A percentile compares a stretch with the other conserved stretches of the same genome.
phyloP scores from a whole-genome alignment of 1,140 invertebrate genomes.

The Calosoma granatense region DNA sequence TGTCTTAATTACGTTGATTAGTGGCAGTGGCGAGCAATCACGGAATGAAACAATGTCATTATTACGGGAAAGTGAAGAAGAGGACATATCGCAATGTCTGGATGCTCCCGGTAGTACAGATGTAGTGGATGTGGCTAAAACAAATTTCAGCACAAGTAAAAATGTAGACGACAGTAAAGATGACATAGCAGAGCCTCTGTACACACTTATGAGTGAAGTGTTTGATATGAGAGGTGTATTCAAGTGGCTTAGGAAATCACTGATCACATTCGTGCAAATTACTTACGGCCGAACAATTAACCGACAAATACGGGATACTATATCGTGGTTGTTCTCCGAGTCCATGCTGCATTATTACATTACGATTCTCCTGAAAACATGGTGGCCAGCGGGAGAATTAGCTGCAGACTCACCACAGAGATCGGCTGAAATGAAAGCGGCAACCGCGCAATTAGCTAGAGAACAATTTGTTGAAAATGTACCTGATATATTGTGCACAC shows the following conservation, averaged over 20 bases:
- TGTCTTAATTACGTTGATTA: constrained; percentile 15
- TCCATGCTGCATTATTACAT: constrained; percentile 85
- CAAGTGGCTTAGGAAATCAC: constrained; percentile 72
- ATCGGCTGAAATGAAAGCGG: constrained; percentile 59
- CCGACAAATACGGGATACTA: constrained; percentile 79
- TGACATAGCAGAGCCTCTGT: constrained; percentile 80
- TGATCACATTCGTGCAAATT: constrained; percentile 87
- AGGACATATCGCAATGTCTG: constrained; percentile 60
- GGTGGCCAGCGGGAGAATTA: constrained; percentile 76
- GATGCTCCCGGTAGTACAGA: constrained; percentile 45
- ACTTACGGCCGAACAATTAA: constrained; percentile 87
- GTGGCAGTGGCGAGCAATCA: constrained; percentile 25
- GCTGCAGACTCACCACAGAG: constrained; percentile 41
- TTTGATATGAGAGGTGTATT: constrained; percentile 84
- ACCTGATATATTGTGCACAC: constrained; percentile 66
- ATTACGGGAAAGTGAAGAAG: constrained; percentile 50
- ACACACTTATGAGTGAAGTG: constrained; percentile 73
- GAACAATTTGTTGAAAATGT: constrained; percentile 61
- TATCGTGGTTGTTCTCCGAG: constrained; percentile 79
- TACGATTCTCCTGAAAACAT: constrained; percentile 69
- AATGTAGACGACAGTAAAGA: constrained; percentile 56
- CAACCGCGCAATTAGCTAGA: constrained; percentile 50
- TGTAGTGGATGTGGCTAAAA: constrained; percentile 32
- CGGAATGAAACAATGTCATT: constrained; percentile 31
- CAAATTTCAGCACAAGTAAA: constrained; percentile 28